Evolutionary conservation across 2,888 invertebrate species (phyloP), one percentile per base, ranked within the genome.

Genomic region (Orthonychiurus folsomi): DNA sequence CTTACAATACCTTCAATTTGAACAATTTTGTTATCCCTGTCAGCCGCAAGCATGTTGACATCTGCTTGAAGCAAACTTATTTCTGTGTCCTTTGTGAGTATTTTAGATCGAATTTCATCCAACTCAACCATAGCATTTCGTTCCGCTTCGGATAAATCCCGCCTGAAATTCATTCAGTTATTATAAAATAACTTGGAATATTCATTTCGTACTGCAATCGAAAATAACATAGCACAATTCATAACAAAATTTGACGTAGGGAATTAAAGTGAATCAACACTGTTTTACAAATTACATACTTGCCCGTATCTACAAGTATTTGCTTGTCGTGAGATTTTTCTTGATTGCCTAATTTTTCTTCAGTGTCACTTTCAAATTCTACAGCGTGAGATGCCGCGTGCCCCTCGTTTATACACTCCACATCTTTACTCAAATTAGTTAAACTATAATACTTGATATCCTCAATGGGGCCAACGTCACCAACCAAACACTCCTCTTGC

Each of bases 1-100:
- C n/a, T n/a, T n/a, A n/a, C n/a, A n/a, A n/a, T 69, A 70, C 73
- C 69, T 66, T 71, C 70, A 47, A 73, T 66, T 61, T 73, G 71
- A 52, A 67, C 63, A 58, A 69, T 65, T 65, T 70, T 73, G 47
- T 71, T 68, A 57, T 73, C 73, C 27, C 73, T 65, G 62, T 73
- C 71, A 15, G 69, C 71, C 23, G 73, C 55, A 50, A 73, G 60
- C 69, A 70, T 69, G 60, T 67, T 70, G 48, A 71, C 66, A 47
- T 71, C 69, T 23, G 71, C 68, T 59, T 71, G 70, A 3, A 73
- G 66, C 59, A 73, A 64, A 58, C 67, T 68, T 26, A 71, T 62
- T 61, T 73, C 71, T 24, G 73, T 71, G 60, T 73, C 70, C 63
- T 71, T 71, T 20, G 67, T 64, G 53, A 71, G 67, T 28, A 73